Evolutionary conservation across 2,113 vertebrate genomes (phyloP).

Genomic region (Climacteris rufus): DNA sequence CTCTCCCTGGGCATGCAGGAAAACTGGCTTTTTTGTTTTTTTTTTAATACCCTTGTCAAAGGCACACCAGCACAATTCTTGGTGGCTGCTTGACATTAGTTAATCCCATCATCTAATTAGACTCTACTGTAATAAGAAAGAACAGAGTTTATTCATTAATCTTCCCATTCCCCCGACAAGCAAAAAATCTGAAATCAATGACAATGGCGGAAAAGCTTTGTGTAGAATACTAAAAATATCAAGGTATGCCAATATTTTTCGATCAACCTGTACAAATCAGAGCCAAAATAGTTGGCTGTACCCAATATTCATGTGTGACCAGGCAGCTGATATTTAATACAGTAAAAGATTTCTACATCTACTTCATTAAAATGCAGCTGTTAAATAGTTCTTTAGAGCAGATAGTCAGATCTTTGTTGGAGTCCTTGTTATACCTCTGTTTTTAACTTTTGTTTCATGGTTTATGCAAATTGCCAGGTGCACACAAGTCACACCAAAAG

Average conservation of each 20-base stretch:
- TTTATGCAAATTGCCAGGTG: background rate
- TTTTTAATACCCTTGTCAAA: background rate
- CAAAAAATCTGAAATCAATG: constrained; percentile 14
- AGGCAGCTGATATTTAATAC: background rate
- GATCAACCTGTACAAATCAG: background rate
- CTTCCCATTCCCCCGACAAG: background rate
- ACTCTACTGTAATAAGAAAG: background rate
- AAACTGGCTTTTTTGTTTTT: background rate
- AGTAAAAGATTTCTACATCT: background rate
- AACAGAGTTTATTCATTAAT: constrained; percentile 21
- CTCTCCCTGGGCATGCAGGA: background rate
- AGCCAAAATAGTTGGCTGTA: background rate
- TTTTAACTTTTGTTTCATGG: background rate
- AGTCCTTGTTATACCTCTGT: background rate
- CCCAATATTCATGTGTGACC: background rate
- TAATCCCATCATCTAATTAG: constrained; percentile 3
- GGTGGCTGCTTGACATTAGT: background rate
- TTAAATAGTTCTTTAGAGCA: background rate
- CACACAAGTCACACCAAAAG: background rate
- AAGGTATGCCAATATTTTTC: background rate
- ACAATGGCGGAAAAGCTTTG: background rate
- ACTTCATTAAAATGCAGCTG: background rate
- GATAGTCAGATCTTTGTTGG: background rate
- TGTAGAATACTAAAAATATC: background rate
- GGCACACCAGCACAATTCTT: background rate